Evolutionary conservation across 2,797 vertebrate genomes (phyloP), one percentile per base, ranked within the genome.

Genomic region (Galagoides demidoff): DNA sequence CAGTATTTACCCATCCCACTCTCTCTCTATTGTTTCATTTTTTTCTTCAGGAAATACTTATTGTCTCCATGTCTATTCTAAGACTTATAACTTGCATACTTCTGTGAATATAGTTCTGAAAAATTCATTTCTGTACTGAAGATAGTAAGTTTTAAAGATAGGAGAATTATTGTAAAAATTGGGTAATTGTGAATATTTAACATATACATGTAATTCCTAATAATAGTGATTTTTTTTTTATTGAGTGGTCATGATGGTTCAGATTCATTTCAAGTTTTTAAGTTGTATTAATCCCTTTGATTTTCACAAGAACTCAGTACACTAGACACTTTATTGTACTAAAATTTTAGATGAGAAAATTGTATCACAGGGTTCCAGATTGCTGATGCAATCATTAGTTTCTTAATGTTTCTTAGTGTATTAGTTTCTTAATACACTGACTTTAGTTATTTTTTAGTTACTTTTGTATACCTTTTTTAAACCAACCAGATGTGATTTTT

Each of bases 311-410:
- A 89, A 61, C 13, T 31, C 37, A 77, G 31, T 73, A 49, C 61
- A 10, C 5, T 37, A 63, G 45, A 9, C 85, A 76, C 11, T 89
- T 76, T 57, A 71, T 78, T 74, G 49, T 57, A 34, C 34, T 29
- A 93, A 22, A 43, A 71, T 55, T 95, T 91, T 79, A 78, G 63
- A 31, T 82, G n/a, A 71, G 63, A 85, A 93, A 85, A 52, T 22
- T 81, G 0, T 4, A 73, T 29, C 2, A 68, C 9, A 78, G 37
- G 19, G 61, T 71, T 73, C 90, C 9, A 74, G 61, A 90, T 17
- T 70, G 5, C 12, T n/a, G n/a, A 1, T 57, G 43, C 16, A 74
- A 16, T 78, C 25, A 7, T 52, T 79, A 66, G 27, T 39, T 95
- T 94, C 45, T 43, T 43, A 43, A 43, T 43, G 39, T 43, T 43